These are phyloP conservation scores for Muscicapa adusta DNA, from an alignment of 2,113 vertebrate species.

Conservation along the genomic window DNA sequence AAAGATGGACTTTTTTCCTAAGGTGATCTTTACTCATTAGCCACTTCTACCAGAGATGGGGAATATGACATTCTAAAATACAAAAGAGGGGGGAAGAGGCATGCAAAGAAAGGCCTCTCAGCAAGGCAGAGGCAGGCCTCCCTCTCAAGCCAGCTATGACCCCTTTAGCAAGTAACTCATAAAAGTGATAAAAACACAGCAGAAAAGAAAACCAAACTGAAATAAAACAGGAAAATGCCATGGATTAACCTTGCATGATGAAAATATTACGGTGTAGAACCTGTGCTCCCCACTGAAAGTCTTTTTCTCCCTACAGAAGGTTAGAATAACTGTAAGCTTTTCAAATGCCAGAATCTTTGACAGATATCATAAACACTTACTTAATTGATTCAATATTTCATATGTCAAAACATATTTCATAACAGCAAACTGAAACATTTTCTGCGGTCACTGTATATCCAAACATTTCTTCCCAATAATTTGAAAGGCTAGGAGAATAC, in stretches of 20 bases:
- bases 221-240: not conserved
- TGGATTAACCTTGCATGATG: not conserved
- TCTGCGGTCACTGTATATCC: not conserved
- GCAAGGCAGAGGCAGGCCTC: not conserved
- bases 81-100: not conserved
- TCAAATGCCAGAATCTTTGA: constrained; percentile 56
- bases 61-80: not conserved
- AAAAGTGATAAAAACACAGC: not conserved
- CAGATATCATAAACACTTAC: constrained; percentile 32
- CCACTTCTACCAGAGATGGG: not conserved
- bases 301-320: constrained; percentile 25
- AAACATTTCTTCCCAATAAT: not conserved
- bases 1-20: not conserved
- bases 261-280: constrained; percentile 25
- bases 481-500: not conserved
- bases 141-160: not conserved
- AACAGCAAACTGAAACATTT: not conserved
- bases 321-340: constrained; percentile 47
- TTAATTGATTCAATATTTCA: constrained; percentile 15
- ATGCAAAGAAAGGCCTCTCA: not conserved
- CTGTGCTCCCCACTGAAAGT: constrained; percentile 12
- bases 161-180: not conserved
- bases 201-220: not conserved
- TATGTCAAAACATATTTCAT: constrained; percentile 5
- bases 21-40: not conserved